Evolutionary conservation across 1,140 invertebrate species (phyloP).

Genomic region (Wasmannia auropunctata): DNA sequence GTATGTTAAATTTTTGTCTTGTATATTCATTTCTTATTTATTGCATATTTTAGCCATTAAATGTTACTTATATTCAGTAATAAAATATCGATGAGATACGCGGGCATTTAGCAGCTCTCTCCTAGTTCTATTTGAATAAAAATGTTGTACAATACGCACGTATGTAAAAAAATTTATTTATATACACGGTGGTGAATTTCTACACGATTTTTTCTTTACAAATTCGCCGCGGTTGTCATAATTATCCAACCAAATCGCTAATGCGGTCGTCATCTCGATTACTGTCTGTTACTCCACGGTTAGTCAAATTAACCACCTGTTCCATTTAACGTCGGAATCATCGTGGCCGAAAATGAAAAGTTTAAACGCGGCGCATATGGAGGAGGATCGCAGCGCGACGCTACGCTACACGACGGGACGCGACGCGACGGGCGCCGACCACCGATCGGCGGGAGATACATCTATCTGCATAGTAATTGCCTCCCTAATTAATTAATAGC

Average conservation of each 20-base stretch:
- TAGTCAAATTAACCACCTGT: slow-evolving; percentile 65
- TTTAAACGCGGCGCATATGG: slow-evolving; percentile 42
- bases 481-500: slow-evolving; percentile 70
- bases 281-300: neutral
- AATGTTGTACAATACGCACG: neutral
- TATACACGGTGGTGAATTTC: neutral
- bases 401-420: too few relatives aligned
- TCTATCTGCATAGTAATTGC: slow-evolving; percentile 68
- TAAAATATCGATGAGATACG: too few relatives aligned
- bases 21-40: too few relatives aligned
- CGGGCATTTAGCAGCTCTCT: too few relatives aligned
- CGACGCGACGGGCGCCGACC: neutral
- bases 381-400: too few relatives aligned
- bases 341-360: slow-evolving; percentile 54
- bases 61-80: too few relatives aligned
- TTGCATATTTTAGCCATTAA: too few relatives aligned
- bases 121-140: neutral
- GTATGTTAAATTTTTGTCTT: too few relatives aligned
- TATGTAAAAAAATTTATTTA: neutral
- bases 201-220: neutral
- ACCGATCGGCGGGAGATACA: slow-evolving; percentile 57
- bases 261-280: neutral
- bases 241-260: neutral
- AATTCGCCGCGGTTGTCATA: neutral
- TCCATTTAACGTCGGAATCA: slow-evolving; percentile 45